Conservation (phyloP, 2,797 vertebrate genomes). For the Graptemys geographica region DNA sequence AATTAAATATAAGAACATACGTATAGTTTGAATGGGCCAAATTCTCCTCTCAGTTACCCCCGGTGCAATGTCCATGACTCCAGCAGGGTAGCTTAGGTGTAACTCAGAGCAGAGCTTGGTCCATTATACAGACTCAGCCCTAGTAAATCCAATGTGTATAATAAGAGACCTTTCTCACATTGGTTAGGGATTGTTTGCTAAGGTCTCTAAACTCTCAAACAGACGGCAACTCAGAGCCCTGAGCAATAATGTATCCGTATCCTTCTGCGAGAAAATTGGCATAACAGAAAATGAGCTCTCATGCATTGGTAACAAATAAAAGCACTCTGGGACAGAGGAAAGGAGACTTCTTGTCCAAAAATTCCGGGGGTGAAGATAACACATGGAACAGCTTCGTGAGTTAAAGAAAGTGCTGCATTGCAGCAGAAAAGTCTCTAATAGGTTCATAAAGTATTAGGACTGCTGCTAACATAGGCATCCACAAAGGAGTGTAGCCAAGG, state of each 20-base stretch:
- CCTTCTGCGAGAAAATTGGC: background rate
- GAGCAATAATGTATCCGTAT: background rate
- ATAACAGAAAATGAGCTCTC: background rate
- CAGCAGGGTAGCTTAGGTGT: background rate
- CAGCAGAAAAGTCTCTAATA: background rate
- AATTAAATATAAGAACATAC: background rate
- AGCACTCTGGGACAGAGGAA: background rate
- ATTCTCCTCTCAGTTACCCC: background rate
- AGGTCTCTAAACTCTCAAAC: background rate
- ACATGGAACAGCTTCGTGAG: background rate
- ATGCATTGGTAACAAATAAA: background rate
- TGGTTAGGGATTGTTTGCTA: background rate
- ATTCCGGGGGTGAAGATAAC: background rate
- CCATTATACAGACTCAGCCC: background rate
- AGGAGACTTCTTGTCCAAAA: background rate
- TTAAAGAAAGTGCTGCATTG: background rate
- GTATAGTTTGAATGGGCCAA: background rate
- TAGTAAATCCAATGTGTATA: background rate
- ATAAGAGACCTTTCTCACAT: background rate
- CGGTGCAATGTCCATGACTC: background rate
- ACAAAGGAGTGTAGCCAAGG: background rate
- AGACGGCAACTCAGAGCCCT: background rate
- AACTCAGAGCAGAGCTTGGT: background rate
- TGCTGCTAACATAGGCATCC: background rate
- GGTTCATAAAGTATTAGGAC: background rate